Conservation (phyloP, 2,888 invertebrate species). For the Anthophora plumipes region DNA sequence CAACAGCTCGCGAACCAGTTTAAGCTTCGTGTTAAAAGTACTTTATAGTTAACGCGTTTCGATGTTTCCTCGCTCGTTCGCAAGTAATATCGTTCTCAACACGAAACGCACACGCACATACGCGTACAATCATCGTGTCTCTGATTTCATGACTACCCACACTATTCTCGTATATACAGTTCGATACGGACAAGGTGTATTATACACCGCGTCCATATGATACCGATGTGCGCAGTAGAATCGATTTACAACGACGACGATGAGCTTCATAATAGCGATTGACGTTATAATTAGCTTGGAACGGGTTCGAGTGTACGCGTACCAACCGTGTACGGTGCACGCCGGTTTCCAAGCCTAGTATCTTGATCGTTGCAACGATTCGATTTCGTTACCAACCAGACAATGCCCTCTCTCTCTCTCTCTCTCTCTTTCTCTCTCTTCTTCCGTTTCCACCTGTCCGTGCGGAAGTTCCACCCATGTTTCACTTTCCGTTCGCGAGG, state of each 20-base stretch:
- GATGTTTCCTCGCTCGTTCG: constrained; percentile 1
- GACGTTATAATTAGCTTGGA: not conserved
- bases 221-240: constrained; percentile 44
- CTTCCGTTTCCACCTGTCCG: constrained; percentile 40
- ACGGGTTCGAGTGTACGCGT: not conserved
- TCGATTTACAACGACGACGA: constrained; percentile 47
- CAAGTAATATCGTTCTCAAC: constrained; percentile 12
- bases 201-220: constrained; percentile 29
- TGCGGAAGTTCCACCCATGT: constrained; percentile 62
- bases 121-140: no score
- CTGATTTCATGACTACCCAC: not conserved
- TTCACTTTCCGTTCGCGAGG: constrained; percentile 52
- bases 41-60: constrained; percentile 46
- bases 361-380: constrained; percentile 23
- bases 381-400: constrained; percentile 7
- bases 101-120: no score
- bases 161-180: no score
- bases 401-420: constrained; percentile 33
- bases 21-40: constrained; percentile 17
- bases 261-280: not conserved
- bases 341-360: not conserved
- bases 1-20: constrained; percentile 19
- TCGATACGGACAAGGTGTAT: no score
- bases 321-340: no score
- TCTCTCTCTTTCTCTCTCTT: no score